Evolutionary conservation across 1,140 invertebrate species (phyloP).

Genomic region (Potamilus streckersoni): DNA sequence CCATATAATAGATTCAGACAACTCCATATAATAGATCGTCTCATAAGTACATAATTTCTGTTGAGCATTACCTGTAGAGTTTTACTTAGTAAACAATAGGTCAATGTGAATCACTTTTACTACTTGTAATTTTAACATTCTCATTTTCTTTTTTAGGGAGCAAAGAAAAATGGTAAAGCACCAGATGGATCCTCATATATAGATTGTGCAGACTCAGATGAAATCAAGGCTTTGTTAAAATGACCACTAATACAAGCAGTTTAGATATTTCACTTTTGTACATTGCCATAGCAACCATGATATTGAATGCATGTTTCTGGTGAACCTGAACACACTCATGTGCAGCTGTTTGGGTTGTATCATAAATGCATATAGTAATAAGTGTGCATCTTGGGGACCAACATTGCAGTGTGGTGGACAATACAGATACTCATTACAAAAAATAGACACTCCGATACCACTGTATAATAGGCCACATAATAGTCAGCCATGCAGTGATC

Average conservation of each 20-base stretch:
- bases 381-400: neutral
- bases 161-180: slow-evolving; percentile 83
- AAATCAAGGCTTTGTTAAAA: slow-evolving; percentile 83
- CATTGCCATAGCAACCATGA: neutral
- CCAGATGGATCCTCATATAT: slow-evolving; percentile 89
- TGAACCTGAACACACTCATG: neutral
- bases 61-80: too few species aligned
- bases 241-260: slow-evolving; percentile 22
- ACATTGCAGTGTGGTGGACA: neutral
- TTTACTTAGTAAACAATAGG: too few species aligned
- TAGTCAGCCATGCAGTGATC: too few species aligned
- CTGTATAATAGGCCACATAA: too few species aligned
- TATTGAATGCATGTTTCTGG: neutral
- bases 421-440: neutral
- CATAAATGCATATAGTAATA: neutral
- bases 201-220: slow-evolving; percentile 90
- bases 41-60: too few species aligned
- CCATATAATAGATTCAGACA: too few species aligned
- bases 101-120: neutral
- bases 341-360: neutral
- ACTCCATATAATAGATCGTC: too few species aligned
- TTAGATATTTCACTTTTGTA: neutral
- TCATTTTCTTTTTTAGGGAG: slow-evolving; percentile 75
- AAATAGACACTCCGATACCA: too few species aligned
- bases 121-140: neutral